Evolutionary conservation across 2,113 vertebrate genomes (phyloP), one percentile per base, ranked within the genome.

Genomic region (Psephotus haematonotus): DNA sequence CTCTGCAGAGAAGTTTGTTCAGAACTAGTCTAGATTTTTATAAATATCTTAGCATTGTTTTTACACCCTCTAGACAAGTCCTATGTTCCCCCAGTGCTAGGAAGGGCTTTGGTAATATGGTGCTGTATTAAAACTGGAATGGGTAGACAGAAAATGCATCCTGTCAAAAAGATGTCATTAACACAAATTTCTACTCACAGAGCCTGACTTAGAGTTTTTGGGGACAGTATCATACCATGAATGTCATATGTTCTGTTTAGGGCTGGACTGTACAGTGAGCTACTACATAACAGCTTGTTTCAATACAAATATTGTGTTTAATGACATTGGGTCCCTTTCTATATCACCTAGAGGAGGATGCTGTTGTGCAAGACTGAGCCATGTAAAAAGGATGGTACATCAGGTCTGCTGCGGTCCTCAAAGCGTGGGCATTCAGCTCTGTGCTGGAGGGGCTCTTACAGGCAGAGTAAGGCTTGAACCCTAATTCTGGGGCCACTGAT

Each of bases 331-430:
- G 35, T 57, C 17, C 25, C 13, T 55, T 41, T 27, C 43, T 17
- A 8, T 20, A 31, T 41, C 59, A 7, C 28, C 47, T 46, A 23
- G 37, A 27, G 24, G 49, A 67, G 60, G 20, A 37, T 31, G 35
- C 14, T 43, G 19, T 43, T 43, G 44, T 50, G 69, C 52, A 23
- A 60, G 52, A 23, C 39, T 14, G 35, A 68, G 39, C 78, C 46
- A 1, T 5, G 46, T 29, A 17, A 46, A 37, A 27, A 50, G 27
- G 20, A 9, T 2, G 1, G 29, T 22, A 46, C 25, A 0, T 11
- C 13, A 44, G 25, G 17, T 35, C 31, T 77, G 29, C 33, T 46
- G 18, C 37, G 25, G 13, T 52, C 19, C 37, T 16, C 57, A 8
- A 39, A 31, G 27, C 2, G 2, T 1, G 5, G 39, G 37, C 31